Percentiles rank a stretch among this genome's conserved stretches.
These are phyloP conservation scores for Syrphus vitripennis DNA, from an alignment of 2,888 invertebrate genomes.

Conservation along the genomic window DNA sequence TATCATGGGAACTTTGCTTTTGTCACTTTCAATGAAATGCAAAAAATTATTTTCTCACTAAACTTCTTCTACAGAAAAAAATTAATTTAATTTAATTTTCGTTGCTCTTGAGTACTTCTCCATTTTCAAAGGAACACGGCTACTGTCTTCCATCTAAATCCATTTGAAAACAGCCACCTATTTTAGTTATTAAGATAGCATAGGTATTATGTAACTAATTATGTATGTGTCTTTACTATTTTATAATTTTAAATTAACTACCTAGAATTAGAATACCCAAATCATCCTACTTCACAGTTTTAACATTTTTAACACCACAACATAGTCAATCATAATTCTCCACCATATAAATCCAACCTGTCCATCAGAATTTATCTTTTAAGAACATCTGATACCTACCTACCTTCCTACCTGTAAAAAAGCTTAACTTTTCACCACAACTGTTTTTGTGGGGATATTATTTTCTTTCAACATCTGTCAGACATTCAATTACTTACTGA, in stretches of 20 bases:
- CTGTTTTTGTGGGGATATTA: slow-evolving; percentile 16
- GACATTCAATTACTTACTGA: slow-evolving; percentile 18
- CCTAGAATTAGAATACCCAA: neutral
- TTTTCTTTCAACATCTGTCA: slow-evolving; percentile 44
- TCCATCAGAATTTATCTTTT: neutral
- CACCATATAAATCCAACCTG: neutral
- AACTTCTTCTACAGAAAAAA: no score
- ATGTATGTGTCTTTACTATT: no score
- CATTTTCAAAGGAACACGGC: no score
- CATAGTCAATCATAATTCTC: neutral
- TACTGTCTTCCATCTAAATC: no score
- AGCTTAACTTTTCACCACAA: slow-evolving; percentile 38
- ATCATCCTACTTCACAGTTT: neutral
- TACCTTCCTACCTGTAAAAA: neutral
- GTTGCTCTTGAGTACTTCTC: no score
- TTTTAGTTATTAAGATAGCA: no score
- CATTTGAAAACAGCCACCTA: neutral
- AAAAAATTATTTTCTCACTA: no score
- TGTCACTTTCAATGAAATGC: no score
- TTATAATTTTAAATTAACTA: neutral
- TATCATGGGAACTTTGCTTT: no score
- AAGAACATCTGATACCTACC: neutral
- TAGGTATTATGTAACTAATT: no score
- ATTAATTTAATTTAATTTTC: no score
- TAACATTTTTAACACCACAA: neutral